Percentiles rank a stretch among this genome's conserved stretches.
Conservation (phyloP, 2,797 vertebrate species). For the Parauchenoglanis punctatus region DNA sequence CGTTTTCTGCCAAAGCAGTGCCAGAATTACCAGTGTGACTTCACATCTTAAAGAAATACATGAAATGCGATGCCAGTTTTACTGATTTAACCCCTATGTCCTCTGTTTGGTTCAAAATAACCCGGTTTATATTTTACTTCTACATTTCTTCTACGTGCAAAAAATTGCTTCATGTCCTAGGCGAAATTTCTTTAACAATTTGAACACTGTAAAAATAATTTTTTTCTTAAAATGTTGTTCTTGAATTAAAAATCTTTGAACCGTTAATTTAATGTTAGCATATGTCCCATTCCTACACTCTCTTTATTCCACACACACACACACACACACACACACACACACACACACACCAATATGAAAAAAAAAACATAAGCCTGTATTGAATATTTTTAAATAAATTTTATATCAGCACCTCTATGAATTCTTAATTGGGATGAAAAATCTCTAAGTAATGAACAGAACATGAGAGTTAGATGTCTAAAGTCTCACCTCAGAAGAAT, state of each 20-base stretch:
- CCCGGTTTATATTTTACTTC: neutral
- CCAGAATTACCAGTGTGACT: neutral
- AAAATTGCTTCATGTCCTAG: neutral
- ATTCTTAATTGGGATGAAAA: neutral
- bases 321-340: neutral
- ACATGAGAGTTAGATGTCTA: neutral
- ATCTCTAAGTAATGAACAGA: neutral
- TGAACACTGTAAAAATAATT: neutral
- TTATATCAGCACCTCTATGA: neutral
- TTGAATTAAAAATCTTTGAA: neutral
- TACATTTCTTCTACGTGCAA: neutral
- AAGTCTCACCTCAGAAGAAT: constrained; percentile 6
- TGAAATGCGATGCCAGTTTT: neutral
- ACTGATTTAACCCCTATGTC: neutral
- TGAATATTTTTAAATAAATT: neutral
- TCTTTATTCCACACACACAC: neutral
- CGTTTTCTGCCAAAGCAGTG: neutral
- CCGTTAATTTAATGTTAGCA: neutral
- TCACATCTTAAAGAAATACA: neutral
- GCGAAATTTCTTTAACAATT: neutral
- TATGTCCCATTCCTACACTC: neutral
- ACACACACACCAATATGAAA: neutral
- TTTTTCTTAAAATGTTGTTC: neutral
- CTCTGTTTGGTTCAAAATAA: neutral
- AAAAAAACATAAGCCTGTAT: neutral